Percentiles rank a stretch among this genome's conserved stretches.
Evolutionary conservation across 2,113 vertebrate species (phyloP).

Genomic region (Chionodraco myersi): DNA sequence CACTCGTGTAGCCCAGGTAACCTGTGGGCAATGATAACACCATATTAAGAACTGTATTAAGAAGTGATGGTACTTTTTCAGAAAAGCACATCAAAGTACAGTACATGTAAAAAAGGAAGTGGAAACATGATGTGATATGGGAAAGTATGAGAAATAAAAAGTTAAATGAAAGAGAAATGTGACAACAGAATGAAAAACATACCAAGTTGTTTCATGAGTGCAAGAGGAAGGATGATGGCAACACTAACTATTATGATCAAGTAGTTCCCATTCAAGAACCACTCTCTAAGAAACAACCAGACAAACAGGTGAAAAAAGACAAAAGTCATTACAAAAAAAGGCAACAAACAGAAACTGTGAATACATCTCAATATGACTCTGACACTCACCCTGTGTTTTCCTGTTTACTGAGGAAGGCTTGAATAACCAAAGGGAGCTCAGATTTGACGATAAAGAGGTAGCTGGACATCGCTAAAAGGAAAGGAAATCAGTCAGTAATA

Average conservation of each 20-base stretch:
- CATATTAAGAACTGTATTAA: not conserved
- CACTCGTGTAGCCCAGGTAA: constrained; percentile 91
- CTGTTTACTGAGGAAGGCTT: constrained; percentile 82
- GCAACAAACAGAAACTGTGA: not conserved
- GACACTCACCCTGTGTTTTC: constrained; percentile 78
- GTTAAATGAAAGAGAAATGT: not conserved
- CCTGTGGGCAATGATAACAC: constrained; percentile 71
- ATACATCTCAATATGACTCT: accelerated
- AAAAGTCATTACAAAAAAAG: constrained; percentile 21
- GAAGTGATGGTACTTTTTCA: not conserved
- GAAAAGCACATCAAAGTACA: not conserved
- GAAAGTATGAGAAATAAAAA: not conserved
- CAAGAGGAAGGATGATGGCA: constrained; percentile 87
- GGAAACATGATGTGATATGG: constrained; percentile 13
- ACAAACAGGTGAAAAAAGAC: constrained; percentile 44
- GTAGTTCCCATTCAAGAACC: constrained; percentile 88
- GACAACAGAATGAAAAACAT: constrained; percentile 69
- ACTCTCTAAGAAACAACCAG: constrained; percentile 79
- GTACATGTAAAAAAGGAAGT: not conserved
- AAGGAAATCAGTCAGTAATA: not conserved
- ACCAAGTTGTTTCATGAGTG: constrained; percentile 91
- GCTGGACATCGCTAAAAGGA: constrained; percentile 89
- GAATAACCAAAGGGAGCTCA: constrained; percentile 89
- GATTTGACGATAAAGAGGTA: constrained; percentile 93
- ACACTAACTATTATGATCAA: constrained; percentile 88